Base-by-base conservation (phyloP, 2,113 vertebrate genomes). In the Passer domesticus region DNA sequence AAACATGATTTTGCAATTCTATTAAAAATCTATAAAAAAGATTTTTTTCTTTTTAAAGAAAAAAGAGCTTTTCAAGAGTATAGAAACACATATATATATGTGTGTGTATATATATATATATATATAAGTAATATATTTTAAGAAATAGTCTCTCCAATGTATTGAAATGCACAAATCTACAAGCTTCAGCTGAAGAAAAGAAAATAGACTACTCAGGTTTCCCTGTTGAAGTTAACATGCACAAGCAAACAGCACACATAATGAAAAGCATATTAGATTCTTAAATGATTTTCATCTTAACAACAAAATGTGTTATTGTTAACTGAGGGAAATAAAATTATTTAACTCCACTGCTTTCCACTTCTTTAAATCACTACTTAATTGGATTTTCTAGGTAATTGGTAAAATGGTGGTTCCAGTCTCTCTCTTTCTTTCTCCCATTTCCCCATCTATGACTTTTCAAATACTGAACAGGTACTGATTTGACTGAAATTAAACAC, bases 321-420 rank as follows among this genome's bases (percentile, higher is more conserved):
- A 94, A 87, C 60, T 35, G 74, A 84, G 66, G 37, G 20, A 92
- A 84, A 93, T 79, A 87, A 87, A 83, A 73, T 94, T 80, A 89
- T 92, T 87, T 84, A 89, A 73, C n/a, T 89, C 30, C 49, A 82
- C 6, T 52, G 12, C 60, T 92, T 91, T 77, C 47, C 41, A 68
- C 22, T 53, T 93, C 64, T 89, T 91, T 68, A 94, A 87, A 84
- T 78, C 77, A 68, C 44, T 53, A 8, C 11, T 81, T 94, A 92
- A 94, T 87, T 91, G 60, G 35, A 94, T 94, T 92, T 95, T 90
- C 76, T 87, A 81, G 44, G 62, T 92, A 95, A 91, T 81, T 89
- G 56, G 39, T 91, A 84, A 91, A 87, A 89, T 9, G 6, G 56
- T 69, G 60, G 47, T 89, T 89, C 56, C 13, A 63, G 7, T 88